Percentiles rank a stretch among this genome's conserved stretches.
Conservation (phyloP, 1,140 invertebrate genomes). For the Caenorhabditis briggsae region DNA sequence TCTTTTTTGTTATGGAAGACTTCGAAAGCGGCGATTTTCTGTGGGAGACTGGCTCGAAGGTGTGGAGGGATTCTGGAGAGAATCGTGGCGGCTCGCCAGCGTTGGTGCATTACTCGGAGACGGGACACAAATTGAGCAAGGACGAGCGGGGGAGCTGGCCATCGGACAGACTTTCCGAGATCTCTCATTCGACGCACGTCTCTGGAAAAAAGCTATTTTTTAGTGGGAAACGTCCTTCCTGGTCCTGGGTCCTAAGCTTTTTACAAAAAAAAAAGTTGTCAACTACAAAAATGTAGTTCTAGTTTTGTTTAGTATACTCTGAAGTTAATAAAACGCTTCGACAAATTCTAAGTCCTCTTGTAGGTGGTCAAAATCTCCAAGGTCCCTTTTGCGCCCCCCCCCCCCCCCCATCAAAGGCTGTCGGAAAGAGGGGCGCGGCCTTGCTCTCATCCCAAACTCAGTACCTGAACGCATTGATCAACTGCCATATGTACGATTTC, state of each 20-base stretch:
- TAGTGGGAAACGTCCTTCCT: too few relatives aligned
- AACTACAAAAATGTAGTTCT: too few relatives aligned
- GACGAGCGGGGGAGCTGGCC: slow-evolving; percentile 86
- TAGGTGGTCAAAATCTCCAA: not conserved
- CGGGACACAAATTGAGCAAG: slow-evolving; percentile 81
- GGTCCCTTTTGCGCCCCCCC: too few relatives aligned
- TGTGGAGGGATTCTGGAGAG: slow-evolving; percentile 85
- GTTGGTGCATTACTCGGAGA: slow-evolving; percentile 81
- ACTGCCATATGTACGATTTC: slow-evolving; percentile 84
- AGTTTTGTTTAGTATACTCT: too few relatives aligned
- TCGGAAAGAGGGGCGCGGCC: too few relatives aligned
- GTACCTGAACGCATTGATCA: slow-evolving; percentile 83
- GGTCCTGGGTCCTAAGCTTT: too few relatives aligned
- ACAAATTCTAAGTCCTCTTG: too few relatives aligned
- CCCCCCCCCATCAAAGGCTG: too few relatives aligned
- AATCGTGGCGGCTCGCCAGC: slow-evolving; percentile 91
- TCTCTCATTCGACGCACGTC: slow-evolving; percentile 79
- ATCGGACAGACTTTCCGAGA: slow-evolving; percentile 86
- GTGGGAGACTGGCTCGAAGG: slow-evolving; percentile 85
- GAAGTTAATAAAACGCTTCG: too few relatives aligned
- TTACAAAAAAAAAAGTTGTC: too few relatives aligned
- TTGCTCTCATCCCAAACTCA: not conserved
- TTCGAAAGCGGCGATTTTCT: slow-evolving; percentile 87
- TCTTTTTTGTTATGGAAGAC: slow-evolving; percentile 84
- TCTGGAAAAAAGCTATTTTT: too few relatives aligned